Base-by-base conservation (phyloP, 2,888 invertebrate genomes). In the Stramonita haemastoma region DNA sequence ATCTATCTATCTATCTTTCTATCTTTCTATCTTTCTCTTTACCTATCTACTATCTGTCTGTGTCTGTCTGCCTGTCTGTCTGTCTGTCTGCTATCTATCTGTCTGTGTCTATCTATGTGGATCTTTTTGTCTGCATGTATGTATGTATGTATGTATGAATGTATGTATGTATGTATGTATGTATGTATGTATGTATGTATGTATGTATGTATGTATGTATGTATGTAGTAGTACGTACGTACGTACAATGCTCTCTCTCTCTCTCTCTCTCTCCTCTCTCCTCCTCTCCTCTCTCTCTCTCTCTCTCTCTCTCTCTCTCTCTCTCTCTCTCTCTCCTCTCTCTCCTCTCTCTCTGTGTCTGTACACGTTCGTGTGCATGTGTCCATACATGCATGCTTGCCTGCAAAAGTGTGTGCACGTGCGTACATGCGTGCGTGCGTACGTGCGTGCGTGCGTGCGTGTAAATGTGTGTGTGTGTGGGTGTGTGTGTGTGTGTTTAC, bases 151-250 rank as follows among this genome's bases (percentile, higher is more conserved):
- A n/a, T 83, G 83, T 32, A 32, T 32, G 34, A 32, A 32, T 83
- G 84, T 36, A 36, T 81, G 81, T 81, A n/a, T 81, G 81, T 81
- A n/a, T 81, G 81, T 81, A n/a, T 81, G 81, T 81, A n/a, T 81
- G 81, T 81, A n/a, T 81, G 84, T 84, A n/a, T 84, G 84, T 84
- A n/a, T 84, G 84, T 77, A 29, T 77, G 77, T 77, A n/a, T 77
- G 77, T 77, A n/a, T 77, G 77, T 77, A n/a, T 77, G 6, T 77
- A n/a, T n/a, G 29, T n/a, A 29, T 66, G 84, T 84, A n/a, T 84
- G 84, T 84, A n/a, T 84, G 84, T 77, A 29, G 77, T 77, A n/a
- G 77, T 77, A n/a, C 29, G 77, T 77, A n/a, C 29, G 6, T 77
- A n/a, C 8, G 29, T n/a, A 29, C 60, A 13, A 13, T 60, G 17